Evolutionary conservation across 2,797 vertebrate species (phyloP), one percentile per base, ranked within the genome.

Genomic region (Hozukius guyotensis): DNA sequence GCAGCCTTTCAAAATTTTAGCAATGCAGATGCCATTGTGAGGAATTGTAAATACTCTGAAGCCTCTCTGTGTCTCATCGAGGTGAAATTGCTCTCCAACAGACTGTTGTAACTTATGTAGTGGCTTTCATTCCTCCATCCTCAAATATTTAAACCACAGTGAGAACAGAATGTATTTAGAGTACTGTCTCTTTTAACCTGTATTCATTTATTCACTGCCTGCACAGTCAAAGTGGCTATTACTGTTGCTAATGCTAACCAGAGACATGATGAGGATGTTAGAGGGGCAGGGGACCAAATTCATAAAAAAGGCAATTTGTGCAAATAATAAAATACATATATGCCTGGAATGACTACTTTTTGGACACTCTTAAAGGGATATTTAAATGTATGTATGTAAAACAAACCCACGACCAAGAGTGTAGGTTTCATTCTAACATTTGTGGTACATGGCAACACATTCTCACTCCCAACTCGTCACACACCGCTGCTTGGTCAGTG

Each of bases 1-100:
- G 81, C 64, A 82, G 25, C 61, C 34, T 53, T 53, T 83, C 63
- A 78, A 62, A 61, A 2, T 76, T 68, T 72, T n/a, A 64, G 46
- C 7, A 55, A 55, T 46, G 31, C 49, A 18, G 22, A 69, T 66
- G 71, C 55, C 3, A 1, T 34, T 34, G 72, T 76, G 68, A 79
- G 36, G 11, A 70, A 68, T 6, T 55, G 46, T 22, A 38, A 61
- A 53, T 22, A 75, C 67, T 31, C 56, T 56, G 11, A 57, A 38
- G 68, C 34, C 55, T 55, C 49, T 46, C 29, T 68, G 20, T 31
- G n/a, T 36, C 72, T 72, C 61, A 31, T 71, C 32, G 67, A 55
- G 57, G 11, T 31, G 56, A 63, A 9, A 72, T 62, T 22, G 7
- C 32, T 65, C 66, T 55, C 66, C 18, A 46, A 36, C 13, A 61